Conservation (phyloP, 2,797 vertebrate genomes). For the Rachycentron canadum region DNA sequence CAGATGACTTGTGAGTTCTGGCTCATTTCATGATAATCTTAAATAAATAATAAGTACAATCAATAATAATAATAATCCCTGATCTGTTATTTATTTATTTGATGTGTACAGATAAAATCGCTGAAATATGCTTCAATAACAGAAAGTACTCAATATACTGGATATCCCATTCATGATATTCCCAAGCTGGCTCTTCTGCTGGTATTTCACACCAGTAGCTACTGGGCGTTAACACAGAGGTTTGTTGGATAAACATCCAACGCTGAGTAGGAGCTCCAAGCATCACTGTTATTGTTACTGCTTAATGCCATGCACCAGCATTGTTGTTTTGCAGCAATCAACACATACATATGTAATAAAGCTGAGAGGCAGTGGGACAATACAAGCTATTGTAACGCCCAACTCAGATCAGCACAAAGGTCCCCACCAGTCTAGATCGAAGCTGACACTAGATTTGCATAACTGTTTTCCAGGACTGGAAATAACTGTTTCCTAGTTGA, state of each 20-base stretch:
- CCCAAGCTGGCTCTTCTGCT: slow-evolving; percentile 62
- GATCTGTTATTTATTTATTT: slow-evolving; percentile 22
- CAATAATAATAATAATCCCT: not conserved
- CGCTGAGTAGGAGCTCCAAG: slow-evolving; percentile 83
- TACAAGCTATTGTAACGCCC: slow-evolving; percentile 75
- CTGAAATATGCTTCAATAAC: slow-evolving; percentile 3
- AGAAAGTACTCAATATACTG: slow-evolving; percentile 25
- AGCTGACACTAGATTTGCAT: slow-evolving; percentile 49
- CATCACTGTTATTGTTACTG: slow-evolving; percentile 85
- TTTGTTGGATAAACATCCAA: slow-evolving; percentile 81
- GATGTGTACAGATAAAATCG: slow-evolving; percentile 7
- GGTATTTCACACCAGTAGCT: slow-evolving; percentile 75
- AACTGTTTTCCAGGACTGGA: slow-evolving; percentile 47
- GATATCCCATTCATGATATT: slow-evolving; percentile 65
- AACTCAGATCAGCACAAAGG: slow-evolving; percentile 70
- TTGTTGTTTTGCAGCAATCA: slow-evolving; percentile 85
- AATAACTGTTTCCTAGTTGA: slow-evolving; percentile 44
- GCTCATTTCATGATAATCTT: slow-evolving; percentile 8
- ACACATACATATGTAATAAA: slow-evolving; percentile 87
- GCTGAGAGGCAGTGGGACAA: slow-evolving; percentile 79
- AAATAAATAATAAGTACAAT: not conserved
- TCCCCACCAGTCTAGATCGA: slow-evolving; percentile 56
- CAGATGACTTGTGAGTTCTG: not conserved
- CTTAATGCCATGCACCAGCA: slow-evolving; percentile 81
- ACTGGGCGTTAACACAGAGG: slow-evolving; percentile 75